Percentiles rank a stretch among this genome's conserved stretches.
Evolutionary conservation across 2,888 invertebrate species (phyloP).

Genomic region (Platycheirus rosarum): DNA sequence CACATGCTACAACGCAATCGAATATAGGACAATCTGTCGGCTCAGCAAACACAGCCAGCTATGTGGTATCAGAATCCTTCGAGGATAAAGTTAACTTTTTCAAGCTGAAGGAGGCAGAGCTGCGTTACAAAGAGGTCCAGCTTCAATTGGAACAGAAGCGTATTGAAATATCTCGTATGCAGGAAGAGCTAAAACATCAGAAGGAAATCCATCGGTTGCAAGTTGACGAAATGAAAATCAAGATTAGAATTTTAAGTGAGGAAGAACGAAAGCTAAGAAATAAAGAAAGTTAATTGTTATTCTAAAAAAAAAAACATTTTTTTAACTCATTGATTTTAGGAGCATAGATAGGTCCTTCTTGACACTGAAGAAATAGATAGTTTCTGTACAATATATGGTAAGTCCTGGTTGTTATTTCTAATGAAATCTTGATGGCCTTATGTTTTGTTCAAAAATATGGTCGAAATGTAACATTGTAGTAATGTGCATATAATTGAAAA

Average conservation of each 20-base stretch:
- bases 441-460: no score
- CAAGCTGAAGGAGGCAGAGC: slow-evolving; percentile 81
- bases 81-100: slow-evolving; percentile 81
- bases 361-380: no score
- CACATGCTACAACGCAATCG: slow-evolving; percentile 46
- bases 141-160: slow-evolving; percentile 80
- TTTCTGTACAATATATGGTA: no score
- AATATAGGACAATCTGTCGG: slow-evolving; percentile 40
- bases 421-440: no score
- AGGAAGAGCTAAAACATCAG: slow-evolving; percentile 81
- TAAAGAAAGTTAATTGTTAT: slow-evolving; percentile 64
- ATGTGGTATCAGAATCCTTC: slow-evolving; percentile 73
- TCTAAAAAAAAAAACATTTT: no score
- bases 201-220: slow-evolving; percentile 80
- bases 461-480: no score
- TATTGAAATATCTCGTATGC: slow-evolving; percentile 80
- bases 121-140: slow-evolving; percentile 81
- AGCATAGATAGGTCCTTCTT: no score
- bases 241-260: slow-evolving; percentile 81
- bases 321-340: no score
- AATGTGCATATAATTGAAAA: no score
- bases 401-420: no score
- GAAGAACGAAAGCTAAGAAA: slow-evolving; percentile 80
- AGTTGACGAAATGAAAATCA: slow-evolving; percentile 81
- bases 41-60: slow-evolving; percentile 37